Evolutionary conservation across 1,140 invertebrate species (phyloP).

Genomic region (Drosophila paulistorum): DNA sequence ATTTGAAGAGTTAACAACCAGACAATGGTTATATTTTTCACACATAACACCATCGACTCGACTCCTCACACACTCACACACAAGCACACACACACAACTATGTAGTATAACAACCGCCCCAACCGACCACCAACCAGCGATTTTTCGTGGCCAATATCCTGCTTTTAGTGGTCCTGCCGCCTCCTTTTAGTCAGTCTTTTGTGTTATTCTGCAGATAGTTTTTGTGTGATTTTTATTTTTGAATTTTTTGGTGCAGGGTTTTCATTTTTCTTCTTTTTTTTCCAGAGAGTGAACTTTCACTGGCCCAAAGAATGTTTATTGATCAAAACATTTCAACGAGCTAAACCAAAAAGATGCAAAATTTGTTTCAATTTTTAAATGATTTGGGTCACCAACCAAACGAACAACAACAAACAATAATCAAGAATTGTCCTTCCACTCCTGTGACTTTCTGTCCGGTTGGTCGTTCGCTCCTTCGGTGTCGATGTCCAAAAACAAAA

Average conservation of each 20-base stretch:
- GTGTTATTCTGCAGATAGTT: not conserved
- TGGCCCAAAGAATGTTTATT: not conserved
- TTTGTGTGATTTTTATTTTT: not conserved
- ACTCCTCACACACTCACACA: not conserved
- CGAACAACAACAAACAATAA: too few relatives aligned
- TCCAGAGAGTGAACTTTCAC: not conserved
- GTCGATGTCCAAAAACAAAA: slow-evolving; percentile 1
- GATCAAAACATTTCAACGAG: not conserved
- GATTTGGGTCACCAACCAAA: not conserved
- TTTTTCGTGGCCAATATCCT: slow-evolving; percentile 9
- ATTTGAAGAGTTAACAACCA: slow-evolving; percentile 62
- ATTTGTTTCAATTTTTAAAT: not conserved
- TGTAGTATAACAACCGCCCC: not conserved
- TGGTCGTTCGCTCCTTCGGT: not conserved
- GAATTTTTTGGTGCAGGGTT: not conserved
- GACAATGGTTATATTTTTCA: slow-evolving; percentile 64
- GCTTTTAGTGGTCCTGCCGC: not conserved
- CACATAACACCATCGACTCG: slow-evolving; percentile 26
- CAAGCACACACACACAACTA: not conserved
- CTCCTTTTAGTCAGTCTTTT: not conserved
- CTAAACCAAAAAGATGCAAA: not conserved
- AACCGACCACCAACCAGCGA: not conserved
- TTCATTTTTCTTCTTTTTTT: too few relatives aligned
- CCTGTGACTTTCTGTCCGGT: too few relatives aligned
- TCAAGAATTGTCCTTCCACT: too few relatives aligned